Evolutionary conservation across 2,888 invertebrate species (phyloP).

Genomic region (Metalampra italica): DNA sequence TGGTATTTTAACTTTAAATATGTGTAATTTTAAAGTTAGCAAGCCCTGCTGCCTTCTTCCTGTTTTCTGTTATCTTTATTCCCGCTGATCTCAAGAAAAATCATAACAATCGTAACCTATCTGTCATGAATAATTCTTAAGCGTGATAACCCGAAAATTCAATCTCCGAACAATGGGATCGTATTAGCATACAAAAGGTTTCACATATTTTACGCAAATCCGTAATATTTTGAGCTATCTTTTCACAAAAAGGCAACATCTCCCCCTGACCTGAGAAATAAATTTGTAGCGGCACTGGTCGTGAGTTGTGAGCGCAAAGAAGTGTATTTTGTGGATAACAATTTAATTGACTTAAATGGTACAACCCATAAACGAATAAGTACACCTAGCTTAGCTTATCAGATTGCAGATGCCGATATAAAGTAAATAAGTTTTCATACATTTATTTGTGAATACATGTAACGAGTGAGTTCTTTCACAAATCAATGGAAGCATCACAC

Average conservation of each 20-base stretch:
- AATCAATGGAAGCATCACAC: too few relatives aligned
- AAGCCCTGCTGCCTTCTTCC: background rate
- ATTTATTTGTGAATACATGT: too few relatives aligned
- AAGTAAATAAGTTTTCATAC: too few relatives aligned
- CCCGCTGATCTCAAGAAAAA: conserved; percentile 34
- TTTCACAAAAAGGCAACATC: conserved; percentile 63
- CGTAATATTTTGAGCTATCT: conserved; percentile 75
- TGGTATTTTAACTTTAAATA: too few relatives aligned
- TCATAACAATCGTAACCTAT: conserved; percentile 56
- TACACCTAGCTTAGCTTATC: background rate
- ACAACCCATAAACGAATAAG: background rate
- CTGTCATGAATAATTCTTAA: conserved; percentile 73
- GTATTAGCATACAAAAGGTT: conserved; percentile 78
- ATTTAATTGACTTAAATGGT: conserved; percentile 23
- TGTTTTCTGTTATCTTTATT: conserved; percentile 1
- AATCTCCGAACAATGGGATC: conserved; percentile 76
- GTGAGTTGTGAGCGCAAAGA: conserved; percentile 29
- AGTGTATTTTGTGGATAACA: background rate
- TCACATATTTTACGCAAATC: conserved; percentile 77
- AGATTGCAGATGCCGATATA: too few relatives aligned
- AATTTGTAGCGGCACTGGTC: conserved; percentile 45
- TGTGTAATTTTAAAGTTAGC: too few relatives aligned
- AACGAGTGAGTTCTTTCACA: too few relatives aligned
- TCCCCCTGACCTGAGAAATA: conserved; percentile 61
- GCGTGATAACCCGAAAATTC: conserved; percentile 73